Evolutionary conservation across 92 coral and sea anemone genomes (phyloP).

Genomic region (Chrysogorgia sp.): DNA sequence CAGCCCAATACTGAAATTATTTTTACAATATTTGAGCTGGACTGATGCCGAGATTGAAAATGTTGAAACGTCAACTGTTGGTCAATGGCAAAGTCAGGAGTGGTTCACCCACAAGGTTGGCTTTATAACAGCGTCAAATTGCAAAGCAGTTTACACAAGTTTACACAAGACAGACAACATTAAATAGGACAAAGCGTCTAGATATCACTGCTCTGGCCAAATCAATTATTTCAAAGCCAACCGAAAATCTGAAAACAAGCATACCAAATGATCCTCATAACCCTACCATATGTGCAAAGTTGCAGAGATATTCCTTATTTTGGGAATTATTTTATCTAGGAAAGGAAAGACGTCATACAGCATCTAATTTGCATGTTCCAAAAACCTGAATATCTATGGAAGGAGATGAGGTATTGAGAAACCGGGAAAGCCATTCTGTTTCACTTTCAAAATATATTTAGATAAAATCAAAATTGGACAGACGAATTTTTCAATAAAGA

Average conservation of each 20-base stretch:
- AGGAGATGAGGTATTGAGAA: no score
- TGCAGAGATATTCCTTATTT: no score
- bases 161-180: conserved; percentile 53
- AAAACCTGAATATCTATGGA: no score
- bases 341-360: no score
- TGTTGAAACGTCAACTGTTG: conserved; percentile 55
- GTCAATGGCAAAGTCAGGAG: conserved; percentile 74
- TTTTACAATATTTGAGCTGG: conserved; percentile 10
- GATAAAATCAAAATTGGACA: no score
- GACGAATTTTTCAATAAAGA: no score
- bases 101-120: conserved; percentile 66
- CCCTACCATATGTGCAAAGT: no score
- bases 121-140: no score
- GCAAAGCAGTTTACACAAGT: conserved; percentile 69
- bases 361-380: no score
- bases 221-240: not conserved
- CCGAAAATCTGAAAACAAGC: not conserved
- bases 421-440: no score
- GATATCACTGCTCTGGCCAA: not conserved
- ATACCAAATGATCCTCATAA: conserved; percentile 44
- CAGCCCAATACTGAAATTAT: not conserved
- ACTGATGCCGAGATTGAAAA: conserved; percentile 62
- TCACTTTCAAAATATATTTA: no score
- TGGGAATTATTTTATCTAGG: no score
- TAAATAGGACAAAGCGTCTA: not conserved